Percentiles rank a stretch among this genome's conserved stretches.
Conservation (phyloP, 2,888 invertebrate species). For the Apamea sordens region DNA sequence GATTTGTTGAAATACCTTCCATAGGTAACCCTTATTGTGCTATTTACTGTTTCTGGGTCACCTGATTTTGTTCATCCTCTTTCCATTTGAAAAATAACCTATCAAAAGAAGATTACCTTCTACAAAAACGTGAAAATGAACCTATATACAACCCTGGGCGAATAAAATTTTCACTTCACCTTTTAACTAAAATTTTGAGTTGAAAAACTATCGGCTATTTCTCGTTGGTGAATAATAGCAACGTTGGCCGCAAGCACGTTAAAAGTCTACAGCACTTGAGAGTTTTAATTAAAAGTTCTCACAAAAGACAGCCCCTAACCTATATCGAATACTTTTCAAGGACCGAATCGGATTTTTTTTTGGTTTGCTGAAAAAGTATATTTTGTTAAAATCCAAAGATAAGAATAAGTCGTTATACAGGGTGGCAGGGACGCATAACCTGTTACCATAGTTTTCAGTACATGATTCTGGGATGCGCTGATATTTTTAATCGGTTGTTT, state of each 20-base stretch:
- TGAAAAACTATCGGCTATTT: conserved; percentile 60
- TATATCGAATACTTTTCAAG: conserved; percentile 59
- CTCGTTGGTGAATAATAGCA: conserved; percentile 57
- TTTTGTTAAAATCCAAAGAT: background rate
- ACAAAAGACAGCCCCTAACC: conserved; percentile 65
- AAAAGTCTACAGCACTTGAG: conserved; percentile 64
- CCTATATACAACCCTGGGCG: background rate
- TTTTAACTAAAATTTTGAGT: conserved; percentile 30
- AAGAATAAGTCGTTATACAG: background rate
- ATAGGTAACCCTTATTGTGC: background rate
- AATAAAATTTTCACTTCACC: background rate
- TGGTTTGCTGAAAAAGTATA: background rate
- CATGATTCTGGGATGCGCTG: no score
- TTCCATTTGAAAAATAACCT: background rate
- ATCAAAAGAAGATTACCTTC: background rate
- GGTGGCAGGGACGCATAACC: no score
- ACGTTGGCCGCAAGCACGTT: conserved; percentile 65
- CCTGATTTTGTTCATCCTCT: background rate
- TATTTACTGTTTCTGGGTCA: background rate
- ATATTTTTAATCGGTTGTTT: no score
- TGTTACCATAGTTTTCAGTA: no score
- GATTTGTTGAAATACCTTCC: background rate
- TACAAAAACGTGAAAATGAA: no score
- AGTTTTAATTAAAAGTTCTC: conserved; percentile 75
- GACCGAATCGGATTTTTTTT: conserved; percentile 12